Evolutionary conservation across 2,888 invertebrate genomes (phyloP).

Genomic region (Caenorhabditis auriculariae): DNA sequence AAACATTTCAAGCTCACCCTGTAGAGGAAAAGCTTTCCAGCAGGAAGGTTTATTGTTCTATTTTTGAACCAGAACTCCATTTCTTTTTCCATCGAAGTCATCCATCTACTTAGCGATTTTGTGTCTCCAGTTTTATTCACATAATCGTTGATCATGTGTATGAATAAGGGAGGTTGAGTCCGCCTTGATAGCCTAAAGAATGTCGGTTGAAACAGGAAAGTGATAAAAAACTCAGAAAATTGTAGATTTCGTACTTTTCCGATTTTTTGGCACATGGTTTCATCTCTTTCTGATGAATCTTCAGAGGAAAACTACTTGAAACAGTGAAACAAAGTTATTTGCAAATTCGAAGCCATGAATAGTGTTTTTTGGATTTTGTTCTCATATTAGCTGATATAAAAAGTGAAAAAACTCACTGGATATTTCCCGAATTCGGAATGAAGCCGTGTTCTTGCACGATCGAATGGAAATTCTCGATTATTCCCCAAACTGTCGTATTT

Average conservation of each 20-base stretch:
- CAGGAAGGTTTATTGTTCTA: slow-evolving; percentile 56
- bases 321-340: too few species aligned
- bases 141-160: slow-evolving; percentile 78
- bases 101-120: slow-evolving; percentile 26
- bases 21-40: slow-evolving; percentile 13
- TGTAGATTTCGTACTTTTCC: too few species aligned
- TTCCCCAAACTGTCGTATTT: slow-evolving; percentile 77
- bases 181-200: slow-evolving; percentile 59
- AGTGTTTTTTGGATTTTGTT: too few species aligned
- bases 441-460: slow-evolving; percentile 73
- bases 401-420: slow-evolving; percentile 72
- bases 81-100: slow-evolving; percentile 65
- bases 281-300: too few species aligned
- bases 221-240: too few species aligned
- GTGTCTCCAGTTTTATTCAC: slow-evolving; percentile 75
- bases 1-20: too few species aligned
- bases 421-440: slow-evolving; percentile 84
- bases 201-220: too few species aligned
- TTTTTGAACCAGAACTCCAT: slow-evolving; percentile 81
- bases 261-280: too few species aligned
- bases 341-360: too few species aligned
- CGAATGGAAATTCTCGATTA: slow-evolving; percentile 81
- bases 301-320: too few species aligned
- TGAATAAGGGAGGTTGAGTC: slow-evolving; percentile 67
- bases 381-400: too few species aligned